Conservation (phyloP, 2,797 vertebrate species). For the Leontopithecus rosalia region DNA sequence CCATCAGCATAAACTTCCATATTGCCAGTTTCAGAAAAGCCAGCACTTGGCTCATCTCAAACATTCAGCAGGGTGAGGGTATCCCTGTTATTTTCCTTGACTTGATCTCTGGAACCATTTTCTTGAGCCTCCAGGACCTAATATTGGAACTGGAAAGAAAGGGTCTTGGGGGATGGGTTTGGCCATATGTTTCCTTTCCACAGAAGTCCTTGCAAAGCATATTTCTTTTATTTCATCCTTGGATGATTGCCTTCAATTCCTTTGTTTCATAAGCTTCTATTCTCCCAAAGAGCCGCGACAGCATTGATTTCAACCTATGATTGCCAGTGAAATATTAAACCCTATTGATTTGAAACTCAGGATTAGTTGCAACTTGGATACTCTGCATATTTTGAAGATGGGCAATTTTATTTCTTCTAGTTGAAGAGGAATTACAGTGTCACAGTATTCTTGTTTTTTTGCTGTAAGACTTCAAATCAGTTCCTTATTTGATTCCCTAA, state of each 20-base stretch:
- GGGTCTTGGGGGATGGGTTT: not conserved
- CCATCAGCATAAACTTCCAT: not conserved
- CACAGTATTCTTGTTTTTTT: constrained; percentile 53
- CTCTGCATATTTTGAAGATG: constrained; percentile 79
- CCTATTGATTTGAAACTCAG: constrained; percentile 84
- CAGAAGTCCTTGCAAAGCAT: constrained; percentile 50
- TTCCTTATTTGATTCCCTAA: constrained; percentile 62
- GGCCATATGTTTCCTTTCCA: constrained; percentile 8
- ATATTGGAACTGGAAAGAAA: not conserved
- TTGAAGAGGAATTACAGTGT: constrained; percentile 75
- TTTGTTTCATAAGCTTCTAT: constrained; percentile 67
- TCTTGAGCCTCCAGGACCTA: not conserved
- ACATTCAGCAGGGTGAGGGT: not conserved
- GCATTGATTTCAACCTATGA: constrained; percentile 84
- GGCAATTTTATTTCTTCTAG: constrained; percentile 76
- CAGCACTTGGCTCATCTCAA: not conserved
- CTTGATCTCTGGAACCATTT: not conserved
- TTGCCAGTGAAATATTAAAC: constrained; percentile 86
- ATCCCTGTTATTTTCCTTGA: not conserved
- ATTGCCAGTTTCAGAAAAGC: not conserved
- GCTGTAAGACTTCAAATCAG: constrained; percentile 57
- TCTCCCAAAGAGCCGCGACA: constrained; percentile 68
- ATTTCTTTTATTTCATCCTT: constrained; percentile 60
- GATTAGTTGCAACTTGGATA: constrained; percentile 77
- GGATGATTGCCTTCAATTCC: constrained; percentile 69